These are phyloP conservation scores for Melanerpes aurifrons DNA, from an alignment of 2,113 vertebrate species.

Conservation along the genomic window DNA sequence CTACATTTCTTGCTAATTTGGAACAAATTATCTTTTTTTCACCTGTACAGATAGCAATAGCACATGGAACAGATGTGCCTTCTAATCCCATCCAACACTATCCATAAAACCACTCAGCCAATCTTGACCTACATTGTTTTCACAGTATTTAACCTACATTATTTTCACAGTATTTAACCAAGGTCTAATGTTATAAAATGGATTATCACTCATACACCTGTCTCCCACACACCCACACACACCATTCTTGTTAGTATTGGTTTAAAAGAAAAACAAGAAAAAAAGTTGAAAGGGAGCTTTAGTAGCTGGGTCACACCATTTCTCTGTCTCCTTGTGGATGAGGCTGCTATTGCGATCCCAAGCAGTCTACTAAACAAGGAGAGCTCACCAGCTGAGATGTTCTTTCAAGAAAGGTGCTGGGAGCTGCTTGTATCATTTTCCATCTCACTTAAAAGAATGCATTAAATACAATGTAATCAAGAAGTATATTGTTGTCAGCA, in stretches of 20 bases:
- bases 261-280: not conserved
- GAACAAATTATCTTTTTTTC: not conserved
- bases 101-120: not conserved
- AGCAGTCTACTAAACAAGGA: not conserved
- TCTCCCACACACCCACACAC: not conserved
- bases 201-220: not conserved
- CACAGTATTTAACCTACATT: not conserved
- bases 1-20: not conserved
- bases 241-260: not conserved
- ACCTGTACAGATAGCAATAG: not conserved
- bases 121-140: not conserved
- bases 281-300: not conserved
- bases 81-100: not conserved
- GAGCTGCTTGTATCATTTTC: slow-evolving; percentile 46
- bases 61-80: not conserved
- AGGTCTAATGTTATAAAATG: not conserved
- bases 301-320: not conserved
- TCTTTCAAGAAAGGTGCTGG: slow-evolving; percentile 54
- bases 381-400: slow-evolving; percentile 32
- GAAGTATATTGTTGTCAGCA: slow-evolving; percentile 52
- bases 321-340: not conserved
- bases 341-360: not conserved
- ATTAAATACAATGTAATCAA: slow-evolving; percentile 68
- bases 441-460: slow-evolving; percentile 45
- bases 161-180: not conserved